A percentile compares a stretch with the other conserved stretches of the same genome.
Evolutionary conservation across 2,797 vertebrate species (phyloP).

Genomic region (Chelonia mydas): DNA sequence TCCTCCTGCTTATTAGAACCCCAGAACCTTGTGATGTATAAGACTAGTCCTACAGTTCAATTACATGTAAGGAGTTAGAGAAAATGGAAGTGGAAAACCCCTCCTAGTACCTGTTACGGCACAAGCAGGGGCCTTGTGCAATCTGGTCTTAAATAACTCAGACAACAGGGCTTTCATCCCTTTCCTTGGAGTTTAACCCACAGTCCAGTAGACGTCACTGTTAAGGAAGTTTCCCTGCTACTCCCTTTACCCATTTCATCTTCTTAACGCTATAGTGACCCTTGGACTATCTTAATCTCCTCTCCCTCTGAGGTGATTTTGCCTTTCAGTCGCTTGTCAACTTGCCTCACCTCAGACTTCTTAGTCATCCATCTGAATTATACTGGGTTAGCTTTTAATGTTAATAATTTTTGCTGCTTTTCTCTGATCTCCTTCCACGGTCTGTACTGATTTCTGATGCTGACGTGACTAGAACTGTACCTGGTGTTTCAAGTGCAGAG

Average conservation of each 20-base stretch:
- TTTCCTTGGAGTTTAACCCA: background rate
- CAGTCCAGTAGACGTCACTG: background rate
- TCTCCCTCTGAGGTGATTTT: background rate
- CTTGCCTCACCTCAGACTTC: background rate
- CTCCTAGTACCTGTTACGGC: background rate
- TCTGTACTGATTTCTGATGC: background rate
- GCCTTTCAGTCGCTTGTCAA: background rate
- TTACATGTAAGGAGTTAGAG: background rate
- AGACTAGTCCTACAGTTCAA: background rate
- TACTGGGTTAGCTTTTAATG: background rate
- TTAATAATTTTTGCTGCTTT: background rate
- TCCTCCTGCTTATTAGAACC: too few species aligned
- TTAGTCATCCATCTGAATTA: background rate
- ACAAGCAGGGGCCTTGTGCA: background rate
- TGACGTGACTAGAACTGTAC: background rate
- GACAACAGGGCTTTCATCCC: background rate
- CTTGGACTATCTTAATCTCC: background rate
- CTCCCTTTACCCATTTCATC: background rate
- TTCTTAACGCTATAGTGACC: background rate
- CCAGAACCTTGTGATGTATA: background rate
- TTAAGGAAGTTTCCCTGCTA: background rate
- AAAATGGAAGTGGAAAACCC: background rate
- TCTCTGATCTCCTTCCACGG: background rate
- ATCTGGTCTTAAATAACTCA: background rate
- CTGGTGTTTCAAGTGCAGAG: background rate